Conservation (phyloP, 2,797 vertebrate genomes). For the Lepus oiostolus region DNA sequence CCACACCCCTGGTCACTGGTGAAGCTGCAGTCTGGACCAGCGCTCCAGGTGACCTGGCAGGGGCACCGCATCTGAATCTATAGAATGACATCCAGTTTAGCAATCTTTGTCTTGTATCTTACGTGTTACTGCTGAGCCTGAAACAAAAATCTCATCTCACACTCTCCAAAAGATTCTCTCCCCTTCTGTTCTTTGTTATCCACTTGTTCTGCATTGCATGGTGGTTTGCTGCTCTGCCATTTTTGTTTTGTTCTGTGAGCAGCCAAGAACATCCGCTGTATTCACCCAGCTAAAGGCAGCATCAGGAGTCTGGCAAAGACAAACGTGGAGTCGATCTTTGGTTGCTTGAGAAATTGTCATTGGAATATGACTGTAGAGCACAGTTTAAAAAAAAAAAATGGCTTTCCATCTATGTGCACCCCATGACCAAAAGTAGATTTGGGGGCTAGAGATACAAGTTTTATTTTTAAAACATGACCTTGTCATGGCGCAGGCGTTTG, state of each 20-base stretch:
- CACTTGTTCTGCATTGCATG: neutral
- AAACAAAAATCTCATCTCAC: neutral
- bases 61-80: fast-evolving
- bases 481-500: neutral
- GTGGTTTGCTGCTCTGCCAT: neutral
- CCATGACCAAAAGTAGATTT: neutral
- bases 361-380: neutral
- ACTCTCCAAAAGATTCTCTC: neutral
- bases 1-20: fast-evolving
- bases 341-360: neutral
- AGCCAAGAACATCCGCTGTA: neutral
- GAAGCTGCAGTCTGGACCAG: neutral
- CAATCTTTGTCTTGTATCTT: neutral
- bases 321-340: neutral
- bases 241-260: neutral
- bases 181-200: neutral
- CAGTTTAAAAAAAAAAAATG: neutral
- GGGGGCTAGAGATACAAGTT: neutral
- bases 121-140: neutral
- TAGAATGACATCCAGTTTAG: fast-evolving
- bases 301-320: neutral
- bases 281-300: neutral
- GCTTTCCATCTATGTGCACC: neutral
- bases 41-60: fast-evolving
- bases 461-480: neutral